Evolutionary conservation across 2,888 invertebrate genomes (phyloP), one percentile per base, ranked within the genome.

Genomic region (Argynnis bischoffii): DNA sequence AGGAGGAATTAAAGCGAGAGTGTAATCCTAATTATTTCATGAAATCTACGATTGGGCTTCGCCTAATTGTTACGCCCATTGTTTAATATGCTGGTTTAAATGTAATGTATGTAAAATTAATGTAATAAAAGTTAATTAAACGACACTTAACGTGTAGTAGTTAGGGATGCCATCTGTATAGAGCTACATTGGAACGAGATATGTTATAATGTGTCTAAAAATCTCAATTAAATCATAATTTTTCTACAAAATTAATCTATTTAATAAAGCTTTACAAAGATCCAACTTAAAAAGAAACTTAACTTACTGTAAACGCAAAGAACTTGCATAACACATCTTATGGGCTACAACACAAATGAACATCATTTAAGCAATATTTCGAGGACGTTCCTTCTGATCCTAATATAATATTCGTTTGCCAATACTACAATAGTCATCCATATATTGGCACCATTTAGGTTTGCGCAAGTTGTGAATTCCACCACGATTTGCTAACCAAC

Each of bases 391-490:
- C 14, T 41, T 14, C 35, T 41, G 35, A 18, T 4, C 3, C 16
- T 48, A 31, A 64, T 50, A 50, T 31, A 54, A 59, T 53, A 56
- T 59, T 41, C 65, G 41, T 53, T 54, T 16, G 53, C 26, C 51
- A 59, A 67, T 26, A 26, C 26, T 26, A 26, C 26, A 26, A 26
- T 57, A 53, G 5, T 56, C 50, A 63, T 47, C 18, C 59, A 67
- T 56, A 41, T 51, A 54, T 55, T 57, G 51, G 51, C 18, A 54
- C 47, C 54, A 59, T 54, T 50, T 16, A 46, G 63, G 59, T 69
- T 69, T 69, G 68, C 68, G 64, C 60, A 69, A 64, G 41, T 60
- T 61, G 63, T 56, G 56, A 66, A 63, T 63, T 66, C 65, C 61
- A 57, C 56, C 15, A 35, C 61, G 69, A 66, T 66, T 66, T 69